Evolutionary conservation across 2,888 invertebrate species (phyloP), one percentile per base, ranked within the genome.

Genomic region (Serrognathus titanus): DNA sequence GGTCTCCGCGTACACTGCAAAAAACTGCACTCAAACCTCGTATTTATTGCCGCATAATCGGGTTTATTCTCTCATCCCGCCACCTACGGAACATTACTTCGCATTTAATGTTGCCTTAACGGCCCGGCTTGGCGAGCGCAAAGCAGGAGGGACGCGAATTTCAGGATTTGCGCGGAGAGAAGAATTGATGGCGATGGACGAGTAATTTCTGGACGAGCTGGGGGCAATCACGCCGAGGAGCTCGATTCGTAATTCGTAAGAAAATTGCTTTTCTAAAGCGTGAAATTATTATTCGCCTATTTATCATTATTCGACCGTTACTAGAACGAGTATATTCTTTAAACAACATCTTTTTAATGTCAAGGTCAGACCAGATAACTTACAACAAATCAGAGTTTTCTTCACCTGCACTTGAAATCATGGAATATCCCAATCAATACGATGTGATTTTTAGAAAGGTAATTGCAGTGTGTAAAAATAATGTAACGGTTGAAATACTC

Each of bases 21-120:
- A 61, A 62, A 61, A 59, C 48, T 51, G 57, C 55, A 55, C 60
- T 62, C 62, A 61, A 67, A 66, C 59, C 66, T 54, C 59, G 63
- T 67, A 71, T 71, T 69, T 69, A 71, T 69, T 64, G 58, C 66
- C 48, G 62, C 63, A 63, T 70, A 71, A 70, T 71, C 68, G 68
- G 16, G 68, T 69, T 69, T 69, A 69, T 69, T 67, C 65, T 63
- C 65, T 68, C 62, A 63, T 57, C 51, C 61, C 63, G 60, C 69
- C 69, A 68, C 70, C 69, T 70, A 69, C 68, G 62, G 67, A 62
- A 65, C 63, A 66, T 68, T 69, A 69, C 66, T 68, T 66, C 50
- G 65, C 66, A 67, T 67, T 70, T 68, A 69, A 60, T 54, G 66
- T 59, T 56, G 24, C 24, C 57, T 63, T 61, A 58, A 58, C 58